These are phyloP conservation scores for Calameuta idolon DNA, from an alignment of 2,888 invertebrate species.

Conservation along the genomic window DNA sequence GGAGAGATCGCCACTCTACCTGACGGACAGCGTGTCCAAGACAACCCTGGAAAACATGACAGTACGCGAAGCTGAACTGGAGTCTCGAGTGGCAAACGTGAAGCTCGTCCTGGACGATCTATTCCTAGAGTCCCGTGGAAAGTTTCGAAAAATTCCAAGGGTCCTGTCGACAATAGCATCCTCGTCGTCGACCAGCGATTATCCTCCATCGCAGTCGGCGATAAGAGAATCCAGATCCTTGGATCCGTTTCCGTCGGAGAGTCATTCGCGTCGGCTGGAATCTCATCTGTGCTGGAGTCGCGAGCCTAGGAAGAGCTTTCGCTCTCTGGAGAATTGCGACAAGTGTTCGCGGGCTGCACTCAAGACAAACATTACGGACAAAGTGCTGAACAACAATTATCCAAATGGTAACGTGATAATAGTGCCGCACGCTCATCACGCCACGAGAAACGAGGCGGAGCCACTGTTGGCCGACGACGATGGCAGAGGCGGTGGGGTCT, in stretches of 20 bases:
- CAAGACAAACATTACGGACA: conserved; percentile 67
- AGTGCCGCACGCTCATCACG: conserved; percentile 52
- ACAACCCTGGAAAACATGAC: conserved; percentile 66
- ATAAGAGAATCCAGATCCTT: conserved; percentile 76
- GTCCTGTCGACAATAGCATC: conserved; percentile 77
- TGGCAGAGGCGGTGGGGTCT: conserved; percentile 53
- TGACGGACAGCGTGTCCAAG: conserved; percentile 70
- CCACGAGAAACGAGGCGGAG: conserved; percentile 62
- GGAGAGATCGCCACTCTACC: conserved; percentile 68
- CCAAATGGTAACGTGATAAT: conserved; percentile 70
- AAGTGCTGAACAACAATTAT: conserved; percentile 70
- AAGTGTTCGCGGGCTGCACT: conserved; percentile 63
- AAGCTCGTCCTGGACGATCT: conserved; percentile 60
- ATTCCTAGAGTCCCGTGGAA: conserved; percentile 47
- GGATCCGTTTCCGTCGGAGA: conserved; percentile 72
- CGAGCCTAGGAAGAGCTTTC: conserved; percentile 55
- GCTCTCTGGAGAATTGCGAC: conserved; percentile 70
- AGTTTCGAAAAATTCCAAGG: conserved; percentile 58
- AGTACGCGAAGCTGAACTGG: conserved; percentile 48
- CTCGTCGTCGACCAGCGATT: conserved; percentile 66
- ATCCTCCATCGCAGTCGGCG: conserved; percentile 54
- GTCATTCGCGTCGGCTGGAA: conserved; percentile 50
- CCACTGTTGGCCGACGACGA: conserved; percentile 66
- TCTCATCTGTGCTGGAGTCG: conserved; percentile 50
- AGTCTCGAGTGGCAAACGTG: conserved; percentile 51